phyloP scores from a whole-genome alignment of 1,140 invertebrate species.

The Drosophila sp. region DNA sequence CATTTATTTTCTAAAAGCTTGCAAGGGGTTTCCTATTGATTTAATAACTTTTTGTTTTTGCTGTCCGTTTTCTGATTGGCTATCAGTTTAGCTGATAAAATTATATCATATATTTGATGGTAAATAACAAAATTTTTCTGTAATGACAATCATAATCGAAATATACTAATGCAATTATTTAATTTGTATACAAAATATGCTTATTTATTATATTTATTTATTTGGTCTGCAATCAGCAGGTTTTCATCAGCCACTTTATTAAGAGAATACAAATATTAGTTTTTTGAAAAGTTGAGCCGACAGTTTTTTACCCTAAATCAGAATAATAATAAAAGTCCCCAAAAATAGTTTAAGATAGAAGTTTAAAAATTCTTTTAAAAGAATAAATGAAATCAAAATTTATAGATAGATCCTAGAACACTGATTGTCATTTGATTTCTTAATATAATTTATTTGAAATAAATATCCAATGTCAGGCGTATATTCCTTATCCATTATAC shows the following conservation, averaged over 20 bases:
- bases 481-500: not conserved
- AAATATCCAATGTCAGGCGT: too few species aligned
- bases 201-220: constrained; percentile 8
- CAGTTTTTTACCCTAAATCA: not conserved
- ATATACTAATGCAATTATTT: constrained; percentile 25
- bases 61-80: not conserved
- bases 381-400: too few species aligned
- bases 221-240: constrained; percentile 16
- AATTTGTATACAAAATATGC: not conserved
- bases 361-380: too few species aligned
- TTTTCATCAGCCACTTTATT: constrained; percentile 18
- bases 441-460: too few species aligned
- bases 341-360: too few species aligned
- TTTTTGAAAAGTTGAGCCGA: not conserved
- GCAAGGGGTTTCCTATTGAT: too few species aligned
- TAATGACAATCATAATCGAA: constrained; percentile 8
- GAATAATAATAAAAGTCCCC: too few species aligned
- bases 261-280: not conserved
- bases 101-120: constrained; percentile 12
- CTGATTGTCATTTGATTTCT: too few species aligned
- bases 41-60: not conserved
- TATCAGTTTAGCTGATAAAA: constrained; percentile 9
- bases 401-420: too few species aligned
- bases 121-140: not conserved
- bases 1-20: constrained; percentile 5